Evolutionary conservation across 2,888 invertebrate species (phyloP), one percentile per base, ranked within the genome.

Genomic region (Tetramorium bicarinatum): DNA sequence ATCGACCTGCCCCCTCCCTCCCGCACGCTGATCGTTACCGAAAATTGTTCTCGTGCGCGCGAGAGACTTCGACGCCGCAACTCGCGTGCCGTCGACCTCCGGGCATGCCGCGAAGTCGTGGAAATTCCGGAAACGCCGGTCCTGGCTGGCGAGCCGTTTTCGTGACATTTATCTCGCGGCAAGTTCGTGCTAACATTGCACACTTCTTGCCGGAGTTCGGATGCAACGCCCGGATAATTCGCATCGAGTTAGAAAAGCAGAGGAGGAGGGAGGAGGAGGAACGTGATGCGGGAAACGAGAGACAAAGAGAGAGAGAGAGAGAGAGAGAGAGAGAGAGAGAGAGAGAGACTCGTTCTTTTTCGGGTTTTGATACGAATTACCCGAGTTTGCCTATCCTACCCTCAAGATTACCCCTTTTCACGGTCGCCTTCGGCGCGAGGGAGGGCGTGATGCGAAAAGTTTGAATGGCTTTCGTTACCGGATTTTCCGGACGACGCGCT

Each of bases 391-490:
- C 21, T 79, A 34, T 71, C 79, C 47, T 72, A 38, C 13, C 79
- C 79, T 59, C 79, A 79, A 72, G 74, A 79, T 79, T 79, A 79
- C 83, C 67, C 81, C 76, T 84, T 88, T 90, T 90, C 88, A 87
- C 83, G 88, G 88, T 86, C 90, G 85, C 75, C 88, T 79, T 81
- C 64, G 76, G 44, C 47, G 25, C 29, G 34, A 13, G 61, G 47
- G 82, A 81, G 29, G 85, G 80, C 59, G 69, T 61, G 89, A 88
- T 86, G 85, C 82, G 88, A 87, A 89, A 89, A 89, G 72, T 90
- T 90, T 86, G 85, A 90, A 89, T 67, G 84, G 79, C 84, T 87
- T 86, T 87, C 87, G 82, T 84, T 56, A 34, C 62, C 41, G 76
- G 47, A 62, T 64, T 88, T 71, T 61, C 56, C n/a, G 41, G 62